A percentile compares a stretch with the other conserved stretches of the same genome.
These are phyloP conservation scores for Sebastes steindachneri DNA, from an alignment of 2,797 vertebrate genomes.

Conservation along the genomic window DNA sequence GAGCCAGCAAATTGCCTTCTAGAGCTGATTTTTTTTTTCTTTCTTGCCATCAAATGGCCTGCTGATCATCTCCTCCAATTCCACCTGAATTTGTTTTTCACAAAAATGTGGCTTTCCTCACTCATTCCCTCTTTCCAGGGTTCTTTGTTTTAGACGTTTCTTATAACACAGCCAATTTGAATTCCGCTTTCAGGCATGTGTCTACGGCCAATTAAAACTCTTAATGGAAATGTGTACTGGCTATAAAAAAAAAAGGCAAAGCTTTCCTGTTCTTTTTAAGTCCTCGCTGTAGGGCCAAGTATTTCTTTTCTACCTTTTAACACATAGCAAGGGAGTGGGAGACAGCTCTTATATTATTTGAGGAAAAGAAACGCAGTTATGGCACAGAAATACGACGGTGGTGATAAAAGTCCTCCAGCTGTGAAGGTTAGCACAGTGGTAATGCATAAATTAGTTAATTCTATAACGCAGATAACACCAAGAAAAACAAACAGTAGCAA, in stretches of 20 bases:
- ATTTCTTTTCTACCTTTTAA: constrained; percentile 5
- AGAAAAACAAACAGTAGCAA: neutral
- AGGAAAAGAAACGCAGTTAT: constrained; percentile 32
- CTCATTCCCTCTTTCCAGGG: constrained; percentile 3
- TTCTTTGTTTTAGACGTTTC: constrained; percentile 49
- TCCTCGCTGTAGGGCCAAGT: constrained; percentile 42
- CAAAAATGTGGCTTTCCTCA: constrained; percentile 7
- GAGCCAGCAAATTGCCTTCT: constrained; percentile 47
- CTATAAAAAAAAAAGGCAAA: constrained; percentile 44
- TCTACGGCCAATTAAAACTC: constrained; percentile 67
- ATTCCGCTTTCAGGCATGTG: constrained; percentile 49
- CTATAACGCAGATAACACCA: constrained; percentile 9
- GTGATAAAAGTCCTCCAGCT: constrained; percentile 50
- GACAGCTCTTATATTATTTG: constrained; percentile 16
- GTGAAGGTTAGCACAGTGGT: constrained; percentile 19
- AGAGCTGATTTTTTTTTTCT: constrained; percentile 3
- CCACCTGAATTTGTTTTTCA: constrained; percentile 42
- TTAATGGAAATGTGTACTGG: constrained; percentile 63
- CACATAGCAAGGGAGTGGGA: constrained; percentile 14
- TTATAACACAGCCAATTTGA: constrained; percentile 50
- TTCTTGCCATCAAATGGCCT: constrained; percentile 33
- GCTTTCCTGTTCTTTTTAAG: constrained; percentile 53
- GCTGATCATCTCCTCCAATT: constrained; percentile 38
- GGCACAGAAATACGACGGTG: neutral
- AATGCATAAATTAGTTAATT: constrained; percentile 48